Evolutionary conservation across 2,888 invertebrate genomes (phyloP).

Genomic region (Drosophila mayaguana): DNA sequence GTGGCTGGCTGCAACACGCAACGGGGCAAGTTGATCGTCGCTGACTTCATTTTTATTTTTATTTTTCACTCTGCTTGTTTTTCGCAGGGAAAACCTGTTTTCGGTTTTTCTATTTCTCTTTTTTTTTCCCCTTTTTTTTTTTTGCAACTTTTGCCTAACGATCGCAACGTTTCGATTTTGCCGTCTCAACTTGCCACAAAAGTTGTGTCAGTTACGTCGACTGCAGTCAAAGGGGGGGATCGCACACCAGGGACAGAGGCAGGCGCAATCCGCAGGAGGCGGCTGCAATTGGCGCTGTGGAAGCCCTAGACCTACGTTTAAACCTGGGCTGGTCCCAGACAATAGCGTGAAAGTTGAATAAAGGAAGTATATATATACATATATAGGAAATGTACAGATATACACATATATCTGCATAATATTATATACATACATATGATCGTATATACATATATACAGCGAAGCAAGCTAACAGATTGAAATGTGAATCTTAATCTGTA

Average conservation of each 20-base stretch:
- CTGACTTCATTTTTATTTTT: constrained; percentile 69
- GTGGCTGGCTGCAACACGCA: constrained; percentile 24
- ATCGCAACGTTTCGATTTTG: constrained; percentile 28
- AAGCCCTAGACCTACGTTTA: constrained; percentile 52
- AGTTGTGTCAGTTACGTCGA: constrained; percentile 32
- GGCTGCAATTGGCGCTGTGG: constrained; percentile 1
- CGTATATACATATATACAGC: not conserved
- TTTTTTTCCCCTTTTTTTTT: constrained; percentile 12
- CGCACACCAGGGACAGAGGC: not conserved
- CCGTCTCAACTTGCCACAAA: constrained; percentile 24
- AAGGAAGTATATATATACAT: not conserved
- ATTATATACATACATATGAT: not conserved
- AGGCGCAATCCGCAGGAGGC: constrained; percentile 11
- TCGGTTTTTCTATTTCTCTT: constrained; percentile 35
- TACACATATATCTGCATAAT: not conserved
- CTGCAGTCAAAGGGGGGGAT: not conserved
- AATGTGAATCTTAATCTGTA: not conserved
- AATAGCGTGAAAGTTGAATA: constrained; percentile 34
- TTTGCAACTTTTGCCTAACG: constrained; percentile 29
- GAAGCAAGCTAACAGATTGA: not conserved
- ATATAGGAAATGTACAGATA: not conserved
- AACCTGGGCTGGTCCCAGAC: constrained; percentile 20
- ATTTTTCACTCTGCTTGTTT: constrained; percentile 26
- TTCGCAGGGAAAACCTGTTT: constrained; percentile 70
- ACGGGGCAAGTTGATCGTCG: constrained; percentile 57